Base-by-base conservation (phyloP, 2,797 vertebrate genomes). In the Artibeus jamaicensis region DNA sequence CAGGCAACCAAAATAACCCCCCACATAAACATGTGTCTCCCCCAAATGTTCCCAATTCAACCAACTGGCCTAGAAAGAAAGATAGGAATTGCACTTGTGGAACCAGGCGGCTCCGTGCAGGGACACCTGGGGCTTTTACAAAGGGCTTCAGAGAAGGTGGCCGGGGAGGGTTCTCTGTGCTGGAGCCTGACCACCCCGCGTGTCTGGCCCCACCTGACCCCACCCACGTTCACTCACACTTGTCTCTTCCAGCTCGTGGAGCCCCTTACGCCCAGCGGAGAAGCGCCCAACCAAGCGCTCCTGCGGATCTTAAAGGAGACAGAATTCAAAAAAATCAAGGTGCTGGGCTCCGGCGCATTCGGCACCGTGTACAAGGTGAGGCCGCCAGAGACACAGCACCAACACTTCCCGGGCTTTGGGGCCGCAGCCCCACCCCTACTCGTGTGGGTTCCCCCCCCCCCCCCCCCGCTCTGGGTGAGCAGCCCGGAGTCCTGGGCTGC, bases 281-380 rank as follows among this genome's bases (percentile, higher is more conserved):
- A 99, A 98, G 99, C 99, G 42, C 99, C 99, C 1, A 99, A 99
- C 98, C 99, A 99, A 98, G 99, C 99, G 79, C 99, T 99, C 89
- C 98, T 99, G 94, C 98, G 99, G 94, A 99, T 99, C 98, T 98
- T 99, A 74, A 99, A 99, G 98, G 99, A 99, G 97, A 99, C 99
- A 0, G 99, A 99, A 98, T 99, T 99, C 98, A 99, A 99, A 98
- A 99, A 99, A 98, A 99, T 99, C 97, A 99, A 99, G 98, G 99
- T 99, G 70, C 98, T 99, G 84, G 99, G 99, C 76, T 99, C 99
- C 0, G 99, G 99, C 65, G 99, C 99, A 22, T 99, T 99, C 81
- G 99, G 99, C 92, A 99, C 99, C 0, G 99, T 99, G 95, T 99
- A 99, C 98, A 99, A 99, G 99, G 99, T 99, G 98, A 98, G 94